phyloP scores from a whole-genome alignment of 2,888 invertebrate species.

The Lamproptera curius region DNA sequence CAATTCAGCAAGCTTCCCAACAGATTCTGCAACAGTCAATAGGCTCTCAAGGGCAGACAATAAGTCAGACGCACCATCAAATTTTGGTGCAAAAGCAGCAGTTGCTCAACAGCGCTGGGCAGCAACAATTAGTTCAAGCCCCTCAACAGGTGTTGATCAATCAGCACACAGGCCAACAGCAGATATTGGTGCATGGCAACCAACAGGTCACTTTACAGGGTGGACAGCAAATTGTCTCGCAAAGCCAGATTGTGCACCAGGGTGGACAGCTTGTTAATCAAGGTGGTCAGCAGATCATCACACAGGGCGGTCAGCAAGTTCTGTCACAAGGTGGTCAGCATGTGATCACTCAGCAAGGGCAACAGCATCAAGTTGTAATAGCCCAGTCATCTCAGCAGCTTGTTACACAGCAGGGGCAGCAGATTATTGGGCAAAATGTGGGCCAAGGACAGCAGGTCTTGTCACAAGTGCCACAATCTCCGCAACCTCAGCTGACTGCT shows the following conservation, averaged over 20 bases:
- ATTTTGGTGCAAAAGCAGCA: slow-evolving; percentile 78
- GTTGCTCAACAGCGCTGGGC: slow-evolving; percentile 73
- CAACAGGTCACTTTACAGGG: slow-evolving; percentile 71
- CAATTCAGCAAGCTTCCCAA: slow-evolving; percentile 74
- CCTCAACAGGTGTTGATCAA: slow-evolving; percentile 75
- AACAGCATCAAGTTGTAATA: slow-evolving; percentile 70
- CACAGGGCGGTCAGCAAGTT: slow-evolving; percentile 64
- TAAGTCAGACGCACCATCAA: slow-evolving; percentile 71
- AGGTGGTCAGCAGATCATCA: slow-evolving; percentile 64
- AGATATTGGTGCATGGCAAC: slow-evolving; percentile 70
- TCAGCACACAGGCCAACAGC: slow-evolving; percentile 69
- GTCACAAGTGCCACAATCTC: slow-evolving; percentile 65
- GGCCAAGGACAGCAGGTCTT: slow-evolving; percentile 64
- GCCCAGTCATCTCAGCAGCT: slow-evolving; percentile 72
- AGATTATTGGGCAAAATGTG: slow-evolving; percentile 62
- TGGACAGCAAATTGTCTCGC: slow-evolving; percentile 68
- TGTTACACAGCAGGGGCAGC: slow-evolving; percentile 67
- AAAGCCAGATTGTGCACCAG: slow-evolving; percentile 69
- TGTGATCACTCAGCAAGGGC: slow-evolving; percentile 69
- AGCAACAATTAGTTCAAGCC: slow-evolving; percentile 70
- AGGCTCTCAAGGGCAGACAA: slow-evolving; percentile 71
- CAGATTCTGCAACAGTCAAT: slow-evolving; percentile 80
- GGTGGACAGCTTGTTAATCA: slow-evolving; percentile 68
- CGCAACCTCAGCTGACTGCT: slow-evolving; percentile 52
- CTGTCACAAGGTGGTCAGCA: slow-evolving; percentile 71